A percentile compares a stretch with the other conserved stretches of the same genome.
Evolutionary conservation across 1,140 invertebrate genomes (phyloP).

Genomic region (Psilanteris sp.): DNA sequence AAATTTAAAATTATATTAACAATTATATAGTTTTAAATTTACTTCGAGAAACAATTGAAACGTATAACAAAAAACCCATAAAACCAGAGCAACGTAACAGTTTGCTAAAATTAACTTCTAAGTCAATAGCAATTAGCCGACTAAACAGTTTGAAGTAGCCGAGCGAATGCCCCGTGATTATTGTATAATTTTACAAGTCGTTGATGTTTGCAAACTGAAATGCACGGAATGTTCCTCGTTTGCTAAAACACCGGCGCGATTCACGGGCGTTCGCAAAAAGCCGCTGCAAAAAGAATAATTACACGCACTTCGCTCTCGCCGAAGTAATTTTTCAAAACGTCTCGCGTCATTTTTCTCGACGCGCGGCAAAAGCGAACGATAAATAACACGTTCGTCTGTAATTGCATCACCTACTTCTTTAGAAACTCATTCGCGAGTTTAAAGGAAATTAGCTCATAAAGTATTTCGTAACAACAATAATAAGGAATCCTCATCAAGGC

Average conservation of each 20-base stretch:
- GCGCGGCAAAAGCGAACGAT: constrained; percentile 23
- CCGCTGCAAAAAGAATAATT: constrained; percentile 54
- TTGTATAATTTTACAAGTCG: constrained; percentile 6
- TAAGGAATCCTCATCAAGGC: constrained; percentile 32
- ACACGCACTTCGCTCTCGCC: constrained; percentile 48
- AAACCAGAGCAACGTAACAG: not conserved
- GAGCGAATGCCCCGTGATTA: constrained; percentile 8
- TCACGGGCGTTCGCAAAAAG: constrained; percentile 40
- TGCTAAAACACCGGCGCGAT: constrained; percentile 10
- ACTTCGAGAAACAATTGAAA: too few relatives aligned
- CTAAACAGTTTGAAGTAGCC: constrained; percentile 6
- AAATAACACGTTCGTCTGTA: constrained; percentile 41
- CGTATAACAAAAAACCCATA: not conserved
- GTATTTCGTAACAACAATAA: constrained; percentile 43
- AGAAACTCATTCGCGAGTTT: constrained; percentile 45
- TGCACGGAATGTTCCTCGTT: constrained; percentile 29
- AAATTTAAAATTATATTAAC: too few relatives aligned
- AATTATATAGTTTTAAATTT: too few relatives aligned
- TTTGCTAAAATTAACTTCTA: not conserved
- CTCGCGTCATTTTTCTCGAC: constrained; percentile 25
- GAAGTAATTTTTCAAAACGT: constrained; percentile 46
- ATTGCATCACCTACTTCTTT: constrained; percentile 44
- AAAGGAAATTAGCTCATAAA: constrained; percentile 51
- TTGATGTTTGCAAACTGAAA: constrained; percentile 1
- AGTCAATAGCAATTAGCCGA: not conserved